Percentiles rank a stretch among this genome's conserved stretches.
These are phyloP conservation scores for Momotus momota DNA, from an alignment of 2,797 vertebrate species.

Conservation along the genomic window DNA sequence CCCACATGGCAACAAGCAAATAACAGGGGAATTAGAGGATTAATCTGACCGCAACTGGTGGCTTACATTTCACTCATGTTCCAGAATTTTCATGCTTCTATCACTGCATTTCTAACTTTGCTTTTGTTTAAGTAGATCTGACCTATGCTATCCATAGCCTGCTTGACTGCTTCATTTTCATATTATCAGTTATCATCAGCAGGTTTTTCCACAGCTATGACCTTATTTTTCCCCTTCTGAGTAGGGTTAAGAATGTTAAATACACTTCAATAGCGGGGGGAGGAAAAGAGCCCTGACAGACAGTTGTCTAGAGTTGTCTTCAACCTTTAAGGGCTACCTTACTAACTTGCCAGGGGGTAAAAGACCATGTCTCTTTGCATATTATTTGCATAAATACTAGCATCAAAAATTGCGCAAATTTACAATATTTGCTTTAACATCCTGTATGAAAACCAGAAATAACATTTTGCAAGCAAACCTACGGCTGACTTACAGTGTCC, in stretches of 20 bases:
- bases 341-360: neutral
- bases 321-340: neutral
- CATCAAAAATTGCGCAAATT: neutral
- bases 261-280: neutral
- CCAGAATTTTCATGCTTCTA: neutral
- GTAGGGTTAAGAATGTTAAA: constrained; percentile 29
- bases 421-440: neutral
- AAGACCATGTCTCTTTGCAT: constrained; percentile 11
- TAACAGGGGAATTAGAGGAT: neutral
- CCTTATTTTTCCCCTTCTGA: constrained; percentile 22
- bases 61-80: neutral
- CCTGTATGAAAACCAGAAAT: neutral
- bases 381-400: constrained; percentile 55
- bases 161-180: constrained; percentile 38
- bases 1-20: neutral
- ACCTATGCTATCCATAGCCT: constrained; percentile 12
- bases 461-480: neutral
- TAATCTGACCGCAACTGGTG: neutral
- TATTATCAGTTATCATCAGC: constrained; percentile 41
- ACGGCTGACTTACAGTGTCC: neutral
- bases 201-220: constrained; percentile 42
- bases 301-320: neutral
- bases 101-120: neutral
- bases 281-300: neutral
- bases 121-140: neutral